Evolutionary conservation across 2,113 vertebrate species (phyloP).

Genomic region (Dromaius novaehollandiae): DNA sequence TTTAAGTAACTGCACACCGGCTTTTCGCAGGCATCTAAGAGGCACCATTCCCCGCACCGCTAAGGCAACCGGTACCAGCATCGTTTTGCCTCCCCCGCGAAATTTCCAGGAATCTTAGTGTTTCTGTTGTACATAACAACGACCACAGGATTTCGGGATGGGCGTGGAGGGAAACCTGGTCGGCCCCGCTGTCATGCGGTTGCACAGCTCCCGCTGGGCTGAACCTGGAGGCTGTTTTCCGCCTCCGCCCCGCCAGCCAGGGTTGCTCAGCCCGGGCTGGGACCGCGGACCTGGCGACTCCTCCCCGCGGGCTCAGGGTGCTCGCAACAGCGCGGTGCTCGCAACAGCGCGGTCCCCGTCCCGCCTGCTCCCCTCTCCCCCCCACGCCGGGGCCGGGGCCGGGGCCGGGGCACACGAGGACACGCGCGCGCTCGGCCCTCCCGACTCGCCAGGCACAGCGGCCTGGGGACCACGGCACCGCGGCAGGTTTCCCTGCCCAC

Average conservation of each 20-base stretch:
- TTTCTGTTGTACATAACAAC: background rate
- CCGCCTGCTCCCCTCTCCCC: too few relatives aligned
- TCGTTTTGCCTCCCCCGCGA: background rate
- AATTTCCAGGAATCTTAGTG: constrained; percentile 18
- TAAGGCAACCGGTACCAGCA: background rate
- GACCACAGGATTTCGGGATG: background rate
- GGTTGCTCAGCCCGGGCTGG: background rate
- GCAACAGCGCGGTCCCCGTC: too few relatives aligned
- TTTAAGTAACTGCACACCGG: constrained; percentile 69
- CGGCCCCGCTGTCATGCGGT: background rate
- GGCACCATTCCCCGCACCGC: constrained; percentile 33
- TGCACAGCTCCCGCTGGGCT: too few relatives aligned
- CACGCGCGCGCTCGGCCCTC: too few relatives aligned
- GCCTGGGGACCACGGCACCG: too few relatives aligned
- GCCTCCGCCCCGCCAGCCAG: background rate
- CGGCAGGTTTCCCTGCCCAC: background rate
- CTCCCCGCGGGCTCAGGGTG: too few relatives aligned
- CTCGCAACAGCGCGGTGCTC: too few relatives aligned
- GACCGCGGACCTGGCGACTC: too few relatives aligned
- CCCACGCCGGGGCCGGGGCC: too few relatives aligned
- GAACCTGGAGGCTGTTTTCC: background rate
- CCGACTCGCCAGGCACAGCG: too few relatives aligned
- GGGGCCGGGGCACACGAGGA: too few relatives aligned
- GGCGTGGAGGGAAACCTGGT: background rate
- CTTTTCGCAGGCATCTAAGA: constrained; percentile 43